These are phyloP conservation scores for Psophia crepitans DNA, from an alignment of 2,113 vertebrate genomes.

Conservation along the genomic window DNA sequence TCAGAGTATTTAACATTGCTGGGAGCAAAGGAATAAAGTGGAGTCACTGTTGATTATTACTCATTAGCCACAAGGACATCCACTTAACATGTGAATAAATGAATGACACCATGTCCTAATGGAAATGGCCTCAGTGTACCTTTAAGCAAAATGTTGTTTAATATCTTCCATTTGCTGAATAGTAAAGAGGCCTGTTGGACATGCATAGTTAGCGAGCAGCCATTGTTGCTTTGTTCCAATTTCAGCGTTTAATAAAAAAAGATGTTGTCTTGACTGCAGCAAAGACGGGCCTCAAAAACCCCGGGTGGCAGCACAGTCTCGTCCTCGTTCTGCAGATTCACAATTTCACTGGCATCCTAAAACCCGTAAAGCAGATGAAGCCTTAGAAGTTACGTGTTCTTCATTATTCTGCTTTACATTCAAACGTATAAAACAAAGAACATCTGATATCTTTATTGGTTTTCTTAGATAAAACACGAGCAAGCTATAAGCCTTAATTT, in stretches of 20 bases:
- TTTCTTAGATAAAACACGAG: slow-evolving; percentile 65
- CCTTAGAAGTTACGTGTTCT: slow-evolving; percentile 6
- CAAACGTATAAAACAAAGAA: slow-evolving; percentile 56
- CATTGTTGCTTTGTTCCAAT: slow-evolving; percentile 83
- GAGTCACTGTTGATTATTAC: slow-evolving; percentile 88
- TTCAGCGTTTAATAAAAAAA: slow-evolving; percentile 77
- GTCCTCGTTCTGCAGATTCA: neutral
- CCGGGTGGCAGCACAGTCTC: neutral
- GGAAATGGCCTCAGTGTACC: slow-evolving; percentile 82
- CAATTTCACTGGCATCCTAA: neutral
- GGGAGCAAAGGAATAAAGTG: slow-evolving; percentile 81
- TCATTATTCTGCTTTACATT: slow-evolving; percentile 47
- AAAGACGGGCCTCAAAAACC: neutral
- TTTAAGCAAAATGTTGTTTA: slow-evolving; percentile 85
- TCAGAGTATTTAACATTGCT: slow-evolving; percentile 81
- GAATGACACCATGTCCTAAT: slow-evolving; percentile 80
- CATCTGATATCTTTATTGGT: slow-evolving; percentile 66
- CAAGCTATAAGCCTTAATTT: slow-evolving; percentile 66
- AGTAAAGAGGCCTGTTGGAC: slow-evolving; percentile 82
- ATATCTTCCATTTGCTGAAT: slow-evolving; percentile 86
- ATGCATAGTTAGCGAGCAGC: slow-evolving; percentile 75
- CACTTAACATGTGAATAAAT: slow-evolving; percentile 84
- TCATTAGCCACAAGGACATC: slow-evolving; percentile 89
- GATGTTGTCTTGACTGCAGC: slow-evolving; percentile 40
- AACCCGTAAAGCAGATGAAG: neutral